Evolutionary conservation across 2,113 vertebrate species (phyloP).

Genomic region (Brachypteracias leptosomus): DNA sequence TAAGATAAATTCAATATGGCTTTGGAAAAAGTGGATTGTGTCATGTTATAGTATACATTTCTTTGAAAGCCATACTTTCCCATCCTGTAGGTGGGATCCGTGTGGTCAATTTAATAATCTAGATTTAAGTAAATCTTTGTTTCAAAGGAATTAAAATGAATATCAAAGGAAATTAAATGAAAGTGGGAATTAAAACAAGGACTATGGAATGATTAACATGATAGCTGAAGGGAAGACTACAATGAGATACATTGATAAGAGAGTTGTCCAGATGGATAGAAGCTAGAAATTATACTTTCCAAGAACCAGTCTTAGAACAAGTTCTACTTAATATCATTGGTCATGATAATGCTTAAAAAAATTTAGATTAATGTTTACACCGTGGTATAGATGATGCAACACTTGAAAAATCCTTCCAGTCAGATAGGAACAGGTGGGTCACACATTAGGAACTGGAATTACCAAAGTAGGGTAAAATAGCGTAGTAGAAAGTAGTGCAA

Average conservation of each 20-base stretch:
- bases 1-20: not conserved
- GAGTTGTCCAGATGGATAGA: not conserved
- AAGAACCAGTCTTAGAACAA: not conserved
- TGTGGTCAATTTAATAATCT: not conserved
- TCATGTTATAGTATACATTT: not conserved
- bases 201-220: not conserved
- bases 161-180: not conserved
- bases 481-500: not conserved
- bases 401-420: not conserved
- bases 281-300: not conserved
- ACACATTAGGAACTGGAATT: not conserved
- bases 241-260: not conserved
- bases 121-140: not conserved
- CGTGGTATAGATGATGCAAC: not conserved
- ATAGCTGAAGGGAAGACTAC: not conserved
- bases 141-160: not conserved
- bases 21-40: not conserved
- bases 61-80: no score
- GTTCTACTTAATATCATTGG: not conserved
- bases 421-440: not conserved
- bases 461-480: not conserved
- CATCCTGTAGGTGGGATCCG: not conserved
- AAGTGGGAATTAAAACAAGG: not conserved
- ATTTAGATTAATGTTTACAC: not conserved
- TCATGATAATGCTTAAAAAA: not conserved